Evolutionary conservation across 37 sponge, comb jelly and placozoan genomes (phyloP).

Genomic region (Mnemiopsis leidyi): DNA sequence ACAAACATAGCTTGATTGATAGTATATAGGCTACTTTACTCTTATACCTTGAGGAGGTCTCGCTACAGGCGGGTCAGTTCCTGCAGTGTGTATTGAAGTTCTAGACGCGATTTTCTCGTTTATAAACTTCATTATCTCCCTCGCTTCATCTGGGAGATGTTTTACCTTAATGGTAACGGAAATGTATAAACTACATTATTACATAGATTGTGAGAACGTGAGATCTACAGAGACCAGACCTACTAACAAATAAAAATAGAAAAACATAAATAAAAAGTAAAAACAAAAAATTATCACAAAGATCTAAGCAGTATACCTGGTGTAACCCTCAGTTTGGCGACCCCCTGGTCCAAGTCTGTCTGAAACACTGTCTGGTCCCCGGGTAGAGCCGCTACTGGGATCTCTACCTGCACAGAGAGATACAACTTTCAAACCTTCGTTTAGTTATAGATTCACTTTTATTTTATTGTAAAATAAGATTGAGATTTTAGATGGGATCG

Average conservation of each 20-base stretch:
- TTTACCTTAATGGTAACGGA: too few species aligned
- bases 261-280: too few species aligned
- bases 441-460: too few species aligned
- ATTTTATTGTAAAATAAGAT: too few species aligned
- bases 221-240: too few species aligned
- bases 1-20: too few species aligned
- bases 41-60: neutral
- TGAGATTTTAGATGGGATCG: too few species aligned
- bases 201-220: too few species aligned
- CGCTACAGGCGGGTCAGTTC: neutral
- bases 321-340: slow-evolving; percentile 47
- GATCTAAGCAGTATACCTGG: neutral
- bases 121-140: slow-evolving; percentile 52
- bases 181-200: too few species aligned
- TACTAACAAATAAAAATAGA: too few species aligned
- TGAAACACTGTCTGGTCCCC: neutral
- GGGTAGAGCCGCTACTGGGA: slow-evolving; percentile 37
- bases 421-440: too few species aligned
- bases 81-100: slow-evolving; percentile 19
- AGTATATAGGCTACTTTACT: neutral
- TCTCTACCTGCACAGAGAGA: slow-evolving; percentile 66
- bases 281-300: too few species aligned
- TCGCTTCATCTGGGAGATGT: slow-evolving; percentile 35
- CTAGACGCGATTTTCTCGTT: slow-evolving; percentile 55
- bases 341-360: neutral